Evolutionary conservation across 1,140 invertebrate species (phyloP).

Genomic region (Hesperophylax magnus): DNA sequence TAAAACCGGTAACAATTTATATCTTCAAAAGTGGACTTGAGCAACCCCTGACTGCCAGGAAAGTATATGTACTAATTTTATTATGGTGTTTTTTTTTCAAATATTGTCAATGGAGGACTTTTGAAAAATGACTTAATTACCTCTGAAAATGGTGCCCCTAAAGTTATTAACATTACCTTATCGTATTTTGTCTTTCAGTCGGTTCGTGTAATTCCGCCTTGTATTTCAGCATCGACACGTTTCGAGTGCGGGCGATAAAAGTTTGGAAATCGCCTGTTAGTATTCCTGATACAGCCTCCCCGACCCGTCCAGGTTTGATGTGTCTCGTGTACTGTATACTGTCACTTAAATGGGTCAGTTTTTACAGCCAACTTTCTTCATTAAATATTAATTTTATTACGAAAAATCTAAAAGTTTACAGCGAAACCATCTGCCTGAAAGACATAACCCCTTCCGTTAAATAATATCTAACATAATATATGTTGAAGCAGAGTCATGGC

Average conservation of each 20-base stretch:
- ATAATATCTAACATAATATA: not conserved
- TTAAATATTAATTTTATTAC: constrained; percentile 16
- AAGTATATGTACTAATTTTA: too few relatives aligned
- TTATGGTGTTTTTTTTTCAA: too few relatives aligned
- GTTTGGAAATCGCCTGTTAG: constrained; percentile 44
- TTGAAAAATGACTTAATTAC: too few relatives aligned
- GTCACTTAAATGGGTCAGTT: constrained; percentile 1
- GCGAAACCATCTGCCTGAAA: not conserved
- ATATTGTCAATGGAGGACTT: too few relatives aligned
- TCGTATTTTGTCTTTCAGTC: not conserved
- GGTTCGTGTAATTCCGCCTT: not conserved
- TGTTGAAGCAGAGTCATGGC: too few relatives aligned
- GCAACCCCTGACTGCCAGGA: too few relatives aligned
- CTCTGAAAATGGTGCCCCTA: too few relatives aligned
- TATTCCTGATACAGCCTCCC: constrained; percentile 19
- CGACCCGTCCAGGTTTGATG: not conserved
- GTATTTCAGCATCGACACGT: constrained; percentile 29
- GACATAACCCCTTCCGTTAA: not conserved
- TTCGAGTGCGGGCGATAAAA: constrained; percentile 40
- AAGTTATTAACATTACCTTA: too few relatives aligned
- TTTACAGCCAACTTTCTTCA: constrained; percentile 17
- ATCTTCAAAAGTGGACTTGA: too few relatives aligned
- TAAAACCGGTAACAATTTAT: too few relatives aligned
- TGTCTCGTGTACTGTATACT: constrained; percentile 5
- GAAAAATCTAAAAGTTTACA: constrained; percentile 21